These are phyloP conservation scores for Hemibagrus wyckioides DNA, from an alignment of 2,113 vertebrate species.

Conservation along the genomic window DNA sequence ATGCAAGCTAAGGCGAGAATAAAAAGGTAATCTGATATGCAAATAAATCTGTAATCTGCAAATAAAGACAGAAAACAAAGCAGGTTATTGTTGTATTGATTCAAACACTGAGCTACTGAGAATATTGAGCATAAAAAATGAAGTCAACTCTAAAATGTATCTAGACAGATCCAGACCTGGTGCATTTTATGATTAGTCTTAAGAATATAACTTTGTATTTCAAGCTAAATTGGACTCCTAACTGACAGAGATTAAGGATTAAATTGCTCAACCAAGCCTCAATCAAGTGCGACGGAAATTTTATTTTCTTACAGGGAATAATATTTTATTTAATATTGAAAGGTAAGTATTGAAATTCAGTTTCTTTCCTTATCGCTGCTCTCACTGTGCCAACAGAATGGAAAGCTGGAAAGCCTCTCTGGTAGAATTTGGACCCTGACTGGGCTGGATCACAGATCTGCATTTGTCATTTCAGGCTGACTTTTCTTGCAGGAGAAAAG, in stretches of 20 bases:
- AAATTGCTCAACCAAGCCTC: neutral
- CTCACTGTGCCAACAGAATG: constrained; percentile 1
- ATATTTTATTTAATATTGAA: neutral
- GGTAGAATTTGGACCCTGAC: constrained; percentile 13
- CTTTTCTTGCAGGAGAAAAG: neutral
- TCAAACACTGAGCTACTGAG: neutral
- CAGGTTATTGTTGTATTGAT: neutral
- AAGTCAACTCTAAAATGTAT: neutral
- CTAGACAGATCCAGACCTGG: neutral
- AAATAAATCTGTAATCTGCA: too few species aligned
- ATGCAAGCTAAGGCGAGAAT: neutral
- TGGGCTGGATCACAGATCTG: constrained; percentile 19
- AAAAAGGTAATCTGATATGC: neutral
- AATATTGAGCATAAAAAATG: neutral
- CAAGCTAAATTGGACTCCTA: neutral
- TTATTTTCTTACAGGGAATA: neutral
- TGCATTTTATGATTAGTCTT: neutral
- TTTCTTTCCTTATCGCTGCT: neutral
- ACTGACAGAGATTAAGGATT: neutral
- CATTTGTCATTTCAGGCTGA: constrained; percentile 41
- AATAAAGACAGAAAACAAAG: neutral
- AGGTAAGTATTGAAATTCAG: neutral
- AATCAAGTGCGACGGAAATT: neutral
- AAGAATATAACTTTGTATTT: neutral
- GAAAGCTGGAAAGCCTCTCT: constrained; percentile 38